A percentile compares a stretch with the other conserved stretches of the same genome.
These are phyloP conservation scores for Leuciscus waleckii DNA, from an alignment of 2,797 vertebrate species.

Conservation along the genomic window DNA sequence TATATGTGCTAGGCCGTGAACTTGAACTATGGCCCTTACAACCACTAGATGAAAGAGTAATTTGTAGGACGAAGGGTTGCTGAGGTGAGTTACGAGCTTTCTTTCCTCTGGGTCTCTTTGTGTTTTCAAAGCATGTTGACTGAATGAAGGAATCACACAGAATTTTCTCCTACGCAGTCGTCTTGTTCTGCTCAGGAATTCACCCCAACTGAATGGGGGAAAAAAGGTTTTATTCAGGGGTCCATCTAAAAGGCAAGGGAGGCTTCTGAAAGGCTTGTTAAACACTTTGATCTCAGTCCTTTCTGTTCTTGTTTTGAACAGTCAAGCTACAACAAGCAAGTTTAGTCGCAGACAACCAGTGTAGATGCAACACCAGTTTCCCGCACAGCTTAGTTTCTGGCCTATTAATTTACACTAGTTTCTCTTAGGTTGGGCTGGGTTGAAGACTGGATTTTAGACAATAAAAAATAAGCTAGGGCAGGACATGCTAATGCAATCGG, in stretches of 20 bases:
- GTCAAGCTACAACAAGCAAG: neutral
- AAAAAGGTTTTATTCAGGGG: slow-evolving; percentile 6
- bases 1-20: slow-evolving; percentile 6
- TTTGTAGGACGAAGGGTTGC: slow-evolving; percentile 31
- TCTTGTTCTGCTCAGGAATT: slow-evolving; percentile 24
- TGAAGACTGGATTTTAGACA: neutral
- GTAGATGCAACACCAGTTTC: neutral
- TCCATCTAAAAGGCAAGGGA: slow-evolving; percentile 17
- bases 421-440: neutral
- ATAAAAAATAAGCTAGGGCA: neutral
- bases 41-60: slow-evolving; percentile 41
- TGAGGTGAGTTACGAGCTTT: slow-evolving; percentile 17
- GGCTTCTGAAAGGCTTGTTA: neutral
- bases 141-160: slow-evolving; percentile 29
- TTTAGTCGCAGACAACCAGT: neutral
- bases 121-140: slow-evolving; percentile 15
- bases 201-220: neutral
- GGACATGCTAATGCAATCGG: neutral
- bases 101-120: slow-evolving; percentile 46
- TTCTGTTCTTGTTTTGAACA: slow-evolving; percentile 18
- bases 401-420: neutral
- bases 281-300: slow-evolving; percentile 13
- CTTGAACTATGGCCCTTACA: slow-evolving; percentile 34
- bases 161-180: slow-evolving; percentile 10
- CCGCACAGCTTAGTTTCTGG: neutral